These are phyloP conservation scores for Strix uralensis DNA, from an alignment of 2,113 vertebrate species.

Conservation along the genomic window DNA sequence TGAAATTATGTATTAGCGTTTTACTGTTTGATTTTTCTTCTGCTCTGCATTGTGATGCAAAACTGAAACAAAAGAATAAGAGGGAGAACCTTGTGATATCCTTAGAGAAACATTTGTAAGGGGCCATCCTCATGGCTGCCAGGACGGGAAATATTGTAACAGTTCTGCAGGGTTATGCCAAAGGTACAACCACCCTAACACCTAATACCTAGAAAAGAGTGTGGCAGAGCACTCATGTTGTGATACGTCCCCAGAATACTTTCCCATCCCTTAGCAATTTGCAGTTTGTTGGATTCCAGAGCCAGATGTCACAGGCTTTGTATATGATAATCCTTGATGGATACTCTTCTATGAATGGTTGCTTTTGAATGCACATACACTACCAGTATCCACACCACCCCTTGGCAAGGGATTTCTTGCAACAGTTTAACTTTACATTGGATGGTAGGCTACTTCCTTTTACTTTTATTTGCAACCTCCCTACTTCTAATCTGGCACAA, in stretches of 20 bases:
- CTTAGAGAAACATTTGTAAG: neutral
- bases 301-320: neutral
- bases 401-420: neutral
- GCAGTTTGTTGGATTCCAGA: neutral
- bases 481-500: neutral
- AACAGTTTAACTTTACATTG: neutral
- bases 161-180: neutral
- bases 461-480: neutral
- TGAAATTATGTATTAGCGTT: neutral
- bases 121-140: neutral
- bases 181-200: neutral
- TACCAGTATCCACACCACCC: neutral
- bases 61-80: neutral
- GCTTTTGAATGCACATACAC: accelerated
- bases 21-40: neutral
- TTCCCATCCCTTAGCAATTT: neutral
- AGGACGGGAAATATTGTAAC: neutral
- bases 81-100: neutral
- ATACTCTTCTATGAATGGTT: neutral
- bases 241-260: neutral
- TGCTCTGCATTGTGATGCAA: neutral
- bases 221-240: accelerated
- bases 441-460: neutral
- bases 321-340: neutral
- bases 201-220: neutral